Evolutionary conservation across 2,797 vertebrate species (phyloP), one percentile per base, ranked within the genome.

Genomic region (Alosa sapidissima): DNA sequence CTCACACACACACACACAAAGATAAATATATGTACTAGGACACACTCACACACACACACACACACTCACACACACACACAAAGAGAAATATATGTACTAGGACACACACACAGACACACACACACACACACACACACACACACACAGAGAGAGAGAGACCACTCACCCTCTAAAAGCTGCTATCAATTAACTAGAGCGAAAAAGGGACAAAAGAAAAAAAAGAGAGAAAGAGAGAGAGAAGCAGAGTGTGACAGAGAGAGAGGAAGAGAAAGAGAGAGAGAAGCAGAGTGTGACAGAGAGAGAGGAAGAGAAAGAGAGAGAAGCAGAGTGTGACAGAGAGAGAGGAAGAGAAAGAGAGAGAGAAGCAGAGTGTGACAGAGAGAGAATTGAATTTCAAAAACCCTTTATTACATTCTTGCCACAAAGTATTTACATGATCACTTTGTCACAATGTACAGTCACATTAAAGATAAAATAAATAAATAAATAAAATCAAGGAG

Each of bases 111-210:
- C 60, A 65, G 60, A 65, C 60, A 65, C n/a, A 8, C 60, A 65
- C 60, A 65, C n/a, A 28, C 60, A n/a, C 60, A 24, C 60, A 9
- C 7, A 24, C 28, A 13, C 24, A 36, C 65, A 36, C 65, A 33
- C 47, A 24, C 47, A 62, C 41, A 13, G 48, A 6, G 24, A 6
- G 21, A 28, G 68, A 21, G n/a, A 24, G 54, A 48, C 58, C 85
- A 78, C 82, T 87, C 85, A 48, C 65, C 33, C 49, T 54, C 60
- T 78, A 83, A 87, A 87, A 86, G 83, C 86, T 85, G 86, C 88
- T 88, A 85, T 89, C 85, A 88, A 88, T 88, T 90, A 90, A 52
- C 19, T 62, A 86, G 85, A 85, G 45, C 13, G 47, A 72, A 52
- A 24, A 82, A 81, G 54, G 75, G 49, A 81, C 60, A 48, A 51